These are phyloP conservation scores for Nomada hirtipes DNA, from an alignment of 2,888 invertebrate genomes.

Conservation along the genomic window DNA sequence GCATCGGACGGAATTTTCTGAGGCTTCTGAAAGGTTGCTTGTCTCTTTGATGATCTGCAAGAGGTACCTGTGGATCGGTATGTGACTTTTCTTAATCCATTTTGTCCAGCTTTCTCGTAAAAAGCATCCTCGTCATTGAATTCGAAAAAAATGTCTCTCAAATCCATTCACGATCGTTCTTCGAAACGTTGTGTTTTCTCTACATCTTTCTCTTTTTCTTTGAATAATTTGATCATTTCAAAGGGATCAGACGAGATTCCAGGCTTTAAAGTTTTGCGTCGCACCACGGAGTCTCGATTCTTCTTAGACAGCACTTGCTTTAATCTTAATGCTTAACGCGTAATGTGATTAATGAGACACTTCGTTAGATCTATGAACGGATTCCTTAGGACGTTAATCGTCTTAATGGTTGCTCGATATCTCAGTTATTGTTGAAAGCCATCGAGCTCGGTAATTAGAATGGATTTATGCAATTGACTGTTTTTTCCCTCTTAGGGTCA, in stretches of 20 bases:
- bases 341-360: background rate
- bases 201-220: background rate
- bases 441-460: slow-evolving; percentile 24
- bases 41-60: no score
- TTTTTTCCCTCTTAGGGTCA: background rate
- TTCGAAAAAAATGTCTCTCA: no score
- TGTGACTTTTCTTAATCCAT: no score
- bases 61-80: no score
- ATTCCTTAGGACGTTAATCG: slow-evolving; percentile 24
- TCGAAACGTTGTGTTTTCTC: no score
- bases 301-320: background rate
- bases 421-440: slow-evolving; percentile 9
- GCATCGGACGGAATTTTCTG: background rate
- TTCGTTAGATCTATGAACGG: slow-evolving; percentile 2
- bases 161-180: no score
- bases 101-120: no score
- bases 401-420: background rate
- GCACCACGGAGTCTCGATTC: background rate
- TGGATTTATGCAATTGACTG: slow-evolving; percentile 8
- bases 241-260: no score
- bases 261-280: no score
- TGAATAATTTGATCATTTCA: no score
- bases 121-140: no score
- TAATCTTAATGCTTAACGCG: slow-evolving; percentile 18
- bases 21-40: background rate